These are phyloP conservation scores for Sanderia malayensis DNA, from an alignment of 30 jellyfish, hydroid and myxozoan species.

Conservation along the genomic window DNA sequence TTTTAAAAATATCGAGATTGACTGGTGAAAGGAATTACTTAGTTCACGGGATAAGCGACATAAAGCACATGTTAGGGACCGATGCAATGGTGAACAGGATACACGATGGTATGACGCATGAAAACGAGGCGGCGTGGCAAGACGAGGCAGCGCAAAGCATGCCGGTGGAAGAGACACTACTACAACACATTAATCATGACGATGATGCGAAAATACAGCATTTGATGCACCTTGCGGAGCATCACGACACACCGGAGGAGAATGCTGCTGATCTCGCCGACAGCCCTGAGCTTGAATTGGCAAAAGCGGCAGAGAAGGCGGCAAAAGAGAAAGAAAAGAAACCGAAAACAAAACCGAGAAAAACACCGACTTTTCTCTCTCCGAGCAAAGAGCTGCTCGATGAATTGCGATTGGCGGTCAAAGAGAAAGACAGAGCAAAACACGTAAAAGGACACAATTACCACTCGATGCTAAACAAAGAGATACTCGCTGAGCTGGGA, in stretches of 20 bases:
- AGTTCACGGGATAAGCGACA: no score
- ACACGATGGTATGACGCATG: no score
- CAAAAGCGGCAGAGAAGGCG: conserved; percentile 29
- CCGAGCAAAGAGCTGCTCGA: conserved; percentile 60
- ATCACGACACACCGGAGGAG: neutral
- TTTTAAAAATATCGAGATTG: no score
- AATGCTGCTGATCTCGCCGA: neutral
- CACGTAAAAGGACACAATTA: no score
- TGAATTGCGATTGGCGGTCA: conserved; percentile 50
- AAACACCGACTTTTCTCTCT: conserved; percentile 12
- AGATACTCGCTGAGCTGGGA: conserved; percentile 54
- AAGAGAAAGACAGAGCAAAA: no score
- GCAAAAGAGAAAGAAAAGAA: conserved; percentile 20
- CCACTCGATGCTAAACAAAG: conserved; percentile 59
- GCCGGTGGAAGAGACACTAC: neutral
- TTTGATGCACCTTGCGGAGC: neutral
- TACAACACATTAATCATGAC: neutral
- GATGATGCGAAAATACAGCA: neutral
- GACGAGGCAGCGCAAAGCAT: no score
- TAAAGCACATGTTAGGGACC: no score
- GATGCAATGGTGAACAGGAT: no score
- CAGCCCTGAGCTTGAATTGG: neutral
- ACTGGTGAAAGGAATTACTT: no score
- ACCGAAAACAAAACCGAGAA: conserved; percentile 15
- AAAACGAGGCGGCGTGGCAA: no score